Conservation (phyloP, 2,797 vertebrate species). For the Meriones psammophilus region DNA sequence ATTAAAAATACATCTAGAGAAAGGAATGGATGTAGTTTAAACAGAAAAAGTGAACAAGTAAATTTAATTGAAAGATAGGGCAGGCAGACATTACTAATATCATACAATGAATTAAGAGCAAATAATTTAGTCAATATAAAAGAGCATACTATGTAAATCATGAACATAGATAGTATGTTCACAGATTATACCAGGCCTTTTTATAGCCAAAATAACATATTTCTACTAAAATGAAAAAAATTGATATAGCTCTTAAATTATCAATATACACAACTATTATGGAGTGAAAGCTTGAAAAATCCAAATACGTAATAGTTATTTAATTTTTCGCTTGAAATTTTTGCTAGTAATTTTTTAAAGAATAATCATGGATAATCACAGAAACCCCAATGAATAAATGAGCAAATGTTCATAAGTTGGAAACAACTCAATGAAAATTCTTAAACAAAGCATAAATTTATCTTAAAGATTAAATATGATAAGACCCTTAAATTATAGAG, state of each 20-base stretch:
- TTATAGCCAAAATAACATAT: constrained; percentile 4
- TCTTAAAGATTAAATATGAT: not conserved
- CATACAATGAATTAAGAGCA: not conserved
- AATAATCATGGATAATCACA: constrained; percentile 46
- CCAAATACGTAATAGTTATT: not conserved
- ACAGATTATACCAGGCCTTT: not conserved
- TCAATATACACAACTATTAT: not conserved
- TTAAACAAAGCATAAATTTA: not conserved
- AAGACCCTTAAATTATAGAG: not conserved
- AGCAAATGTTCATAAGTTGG: constrained; percentile 41
- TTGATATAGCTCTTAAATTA: not conserved
- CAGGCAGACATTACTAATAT: not conserved
- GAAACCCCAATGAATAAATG: constrained; percentile 44
- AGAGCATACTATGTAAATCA: not conserved
- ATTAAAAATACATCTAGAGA: not conserved
- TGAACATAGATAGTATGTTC: not conserved
- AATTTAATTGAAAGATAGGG: not conserved
- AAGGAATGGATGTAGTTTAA: not conserved
- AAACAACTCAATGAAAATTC: constrained; percentile 20
- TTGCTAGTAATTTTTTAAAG: constrained; percentile 17
- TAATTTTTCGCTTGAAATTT: not conserved
- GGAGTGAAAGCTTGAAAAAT: not conserved
- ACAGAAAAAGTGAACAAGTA: not conserved
- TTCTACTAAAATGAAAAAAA: not conserved
- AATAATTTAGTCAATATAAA: constrained; percentile 4